A percentile compares a stretch with the other conserved stretches of the same genome.
These are phyloP conservation scores for Crocallis elinguaria DNA, from an alignment of 2,888 invertebrate genomes.

Conservation along the genomic window DNA sequence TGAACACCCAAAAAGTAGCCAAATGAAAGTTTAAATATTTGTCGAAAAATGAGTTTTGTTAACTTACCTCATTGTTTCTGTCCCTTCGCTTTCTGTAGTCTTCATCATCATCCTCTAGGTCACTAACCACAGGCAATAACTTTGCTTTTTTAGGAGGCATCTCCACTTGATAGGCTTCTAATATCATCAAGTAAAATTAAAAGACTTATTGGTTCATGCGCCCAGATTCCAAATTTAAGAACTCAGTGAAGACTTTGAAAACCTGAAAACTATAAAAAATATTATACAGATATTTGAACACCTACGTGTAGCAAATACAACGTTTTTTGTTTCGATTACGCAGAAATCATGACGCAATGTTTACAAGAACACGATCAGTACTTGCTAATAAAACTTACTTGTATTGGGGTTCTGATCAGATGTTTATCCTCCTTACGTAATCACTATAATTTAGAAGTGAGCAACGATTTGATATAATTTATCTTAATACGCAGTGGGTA, in stretches of 20 bases:
- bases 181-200: constrained; percentile 68
- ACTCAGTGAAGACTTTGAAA: constrained; percentile 18
- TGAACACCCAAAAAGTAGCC: too few relatives aligned
- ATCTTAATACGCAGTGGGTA: too few relatives aligned
- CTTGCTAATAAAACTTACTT: background rate
- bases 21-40: too few relatives aligned
- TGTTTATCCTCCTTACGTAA: background rate
- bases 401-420: background rate
- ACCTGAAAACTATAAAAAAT: background rate
- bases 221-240: constrained; percentile 25
- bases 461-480: background rate
- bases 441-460: background rate
- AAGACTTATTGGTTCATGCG: constrained; percentile 31
- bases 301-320: background rate
- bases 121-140: constrained; percentile 81
- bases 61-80: constrained; percentile 89
- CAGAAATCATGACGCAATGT: constrained; percentile 44
- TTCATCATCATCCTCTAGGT: constrained; percentile 88
- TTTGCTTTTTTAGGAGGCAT: constrained; percentile 77
- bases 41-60: background rate
- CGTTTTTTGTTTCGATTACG: constrained; percentile 15
- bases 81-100: constrained; percentile 90
- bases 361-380: constrained; percentile 22
- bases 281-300: background rate
- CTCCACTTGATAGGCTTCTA: constrained; percentile 54